Conservation (phyloP, 2,113 vertebrate genomes). For the Nymphicus hollandicus region DNA sequence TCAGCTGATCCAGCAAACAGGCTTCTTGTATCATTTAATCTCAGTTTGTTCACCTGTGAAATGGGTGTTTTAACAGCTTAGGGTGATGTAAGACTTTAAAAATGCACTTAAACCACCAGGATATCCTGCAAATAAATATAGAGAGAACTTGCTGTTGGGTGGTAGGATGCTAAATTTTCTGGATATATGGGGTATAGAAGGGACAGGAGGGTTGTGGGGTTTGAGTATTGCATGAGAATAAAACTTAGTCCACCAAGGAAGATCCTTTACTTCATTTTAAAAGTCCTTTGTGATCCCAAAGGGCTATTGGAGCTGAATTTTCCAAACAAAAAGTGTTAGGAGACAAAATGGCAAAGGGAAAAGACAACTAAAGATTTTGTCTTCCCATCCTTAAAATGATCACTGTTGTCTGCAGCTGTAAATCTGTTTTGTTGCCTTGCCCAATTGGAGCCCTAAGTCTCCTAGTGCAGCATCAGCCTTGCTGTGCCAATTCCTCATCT, state of each 20-base stretch:
- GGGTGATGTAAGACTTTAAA: not conserved
- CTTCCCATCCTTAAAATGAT: not conserved
- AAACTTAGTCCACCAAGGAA: not conserved
- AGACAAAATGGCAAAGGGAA: not conserved
- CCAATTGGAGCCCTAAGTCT: not conserved
- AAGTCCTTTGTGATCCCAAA: not conserved
- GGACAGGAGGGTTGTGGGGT: not conserved
- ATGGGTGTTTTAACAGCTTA: not conserved
- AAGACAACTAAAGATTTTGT: not conserved
- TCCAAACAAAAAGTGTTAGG: not conserved
- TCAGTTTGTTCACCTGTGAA: slow-evolving; percentile 11
- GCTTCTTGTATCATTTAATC: not conserved
- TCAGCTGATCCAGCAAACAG: not conserved
- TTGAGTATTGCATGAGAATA: not conserved
- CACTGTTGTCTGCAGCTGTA: not conserved
- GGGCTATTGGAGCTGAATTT: not conserved
- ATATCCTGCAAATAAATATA: not conserved
- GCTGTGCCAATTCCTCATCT: not conserved
- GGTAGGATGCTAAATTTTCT: not conserved
- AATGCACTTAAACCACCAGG: not conserved
- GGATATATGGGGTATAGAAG: not conserved
- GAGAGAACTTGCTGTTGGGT: not conserved
- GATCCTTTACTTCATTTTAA: not conserved
- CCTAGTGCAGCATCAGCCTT: not conserved
- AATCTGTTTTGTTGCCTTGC: not conserved